These are phyloP conservation scores for Toxonevra muliebris DNA, from an alignment of 2,888 invertebrate genomes.

Conservation along the genomic window DNA sequence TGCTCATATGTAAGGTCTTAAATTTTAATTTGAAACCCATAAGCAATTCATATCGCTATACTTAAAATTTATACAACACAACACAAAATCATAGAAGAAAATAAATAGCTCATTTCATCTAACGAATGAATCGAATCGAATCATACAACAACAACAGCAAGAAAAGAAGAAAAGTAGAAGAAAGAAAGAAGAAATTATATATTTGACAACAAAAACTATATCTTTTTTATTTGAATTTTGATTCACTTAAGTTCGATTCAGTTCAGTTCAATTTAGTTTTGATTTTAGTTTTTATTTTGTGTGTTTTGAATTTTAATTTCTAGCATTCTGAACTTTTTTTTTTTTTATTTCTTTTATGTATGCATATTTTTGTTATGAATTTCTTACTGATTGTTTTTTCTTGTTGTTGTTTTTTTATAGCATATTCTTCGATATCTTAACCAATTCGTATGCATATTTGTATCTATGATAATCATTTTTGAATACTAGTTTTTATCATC, in stretches of 20 bases:
- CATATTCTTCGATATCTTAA: neutral
- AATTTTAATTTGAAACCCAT: slow-evolving; percentile 58
- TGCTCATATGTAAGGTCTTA: slow-evolving; percentile 61
- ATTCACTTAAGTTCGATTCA: too few relatives aligned
- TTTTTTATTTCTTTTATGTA: neutral
- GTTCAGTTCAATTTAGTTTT: too few relatives aligned
- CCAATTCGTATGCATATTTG: too few relatives aligned
- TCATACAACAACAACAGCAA: slow-evolving; percentile 6
- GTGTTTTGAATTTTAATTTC: slow-evolving; percentile 11
- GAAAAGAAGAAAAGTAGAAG: too few relatives aligned
- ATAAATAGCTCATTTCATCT: slow-evolving; percentile 16
- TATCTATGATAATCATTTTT: too few relatives aligned
- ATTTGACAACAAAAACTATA: too few relatives aligned
- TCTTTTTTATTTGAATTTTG: too few relatives aligned
- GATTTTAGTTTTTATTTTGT: too few relatives aligned
- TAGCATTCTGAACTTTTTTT: neutral
- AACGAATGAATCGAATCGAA: slow-evolving; percentile 19
- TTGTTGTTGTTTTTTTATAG: neutral
- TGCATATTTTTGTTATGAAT: neutral
- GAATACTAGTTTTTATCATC: too few relatives aligned
- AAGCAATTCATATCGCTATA: slow-evolving; percentile 50
- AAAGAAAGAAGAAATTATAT: too few relatives aligned
- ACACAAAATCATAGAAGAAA: slow-evolving; percentile 1
- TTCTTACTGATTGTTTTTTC: neutral
- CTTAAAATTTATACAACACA: slow-evolving; percentile 8